Evolutionary conservation across 1,140 invertebrate genomes (phyloP).

Genomic region (Phthorimaea operculella): DNA sequence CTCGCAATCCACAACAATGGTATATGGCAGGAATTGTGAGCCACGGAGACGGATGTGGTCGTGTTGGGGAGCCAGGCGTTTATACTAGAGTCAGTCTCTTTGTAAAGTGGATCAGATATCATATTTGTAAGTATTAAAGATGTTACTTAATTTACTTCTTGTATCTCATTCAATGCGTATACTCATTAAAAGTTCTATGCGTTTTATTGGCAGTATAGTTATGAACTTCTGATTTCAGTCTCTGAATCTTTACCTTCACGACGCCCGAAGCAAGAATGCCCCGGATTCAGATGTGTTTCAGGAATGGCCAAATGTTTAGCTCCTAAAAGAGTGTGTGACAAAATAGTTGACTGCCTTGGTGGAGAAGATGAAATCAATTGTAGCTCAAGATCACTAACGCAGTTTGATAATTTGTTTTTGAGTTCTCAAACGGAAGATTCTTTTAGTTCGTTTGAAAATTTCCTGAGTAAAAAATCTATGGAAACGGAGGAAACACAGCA

Average conservation of each 20-base stretch:
- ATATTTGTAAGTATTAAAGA: conserved; percentile 56
- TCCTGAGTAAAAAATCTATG: not conserved
- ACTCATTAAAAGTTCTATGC: no score
- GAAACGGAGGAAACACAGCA: not conserved
- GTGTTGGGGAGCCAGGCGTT: conserved; percentile 81
- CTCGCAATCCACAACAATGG: conserved; percentile 71
- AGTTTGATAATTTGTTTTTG: not conserved
- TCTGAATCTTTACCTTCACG: conserved; percentile 53
- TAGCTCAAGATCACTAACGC: conserved; percentile 20
- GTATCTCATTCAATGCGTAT: no score
- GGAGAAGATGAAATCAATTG: conserved; percentile 83
- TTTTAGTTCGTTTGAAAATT: no score
- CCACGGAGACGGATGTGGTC: conserved; percentile 84
- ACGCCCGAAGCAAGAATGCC: conserved; percentile 72
- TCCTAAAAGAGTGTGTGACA: conserved; percentile 73
- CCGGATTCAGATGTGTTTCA: conserved; percentile 74
- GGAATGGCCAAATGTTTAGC: conserved; percentile 75
- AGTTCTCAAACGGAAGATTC: not conserved
- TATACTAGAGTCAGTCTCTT: conserved; percentile 83
- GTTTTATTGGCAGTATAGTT: not conserved
- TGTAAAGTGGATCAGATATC: conserved; percentile 76
- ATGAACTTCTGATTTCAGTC: conserved; percentile 41
- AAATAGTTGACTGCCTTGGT: conserved; percentile 77
- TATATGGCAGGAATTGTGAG: conserved; percentile 82
- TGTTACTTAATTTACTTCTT: no score